phyloP scores from a whole-genome alignment of 2,113 vertebrate species.

The Piaya cayana region DNA sequence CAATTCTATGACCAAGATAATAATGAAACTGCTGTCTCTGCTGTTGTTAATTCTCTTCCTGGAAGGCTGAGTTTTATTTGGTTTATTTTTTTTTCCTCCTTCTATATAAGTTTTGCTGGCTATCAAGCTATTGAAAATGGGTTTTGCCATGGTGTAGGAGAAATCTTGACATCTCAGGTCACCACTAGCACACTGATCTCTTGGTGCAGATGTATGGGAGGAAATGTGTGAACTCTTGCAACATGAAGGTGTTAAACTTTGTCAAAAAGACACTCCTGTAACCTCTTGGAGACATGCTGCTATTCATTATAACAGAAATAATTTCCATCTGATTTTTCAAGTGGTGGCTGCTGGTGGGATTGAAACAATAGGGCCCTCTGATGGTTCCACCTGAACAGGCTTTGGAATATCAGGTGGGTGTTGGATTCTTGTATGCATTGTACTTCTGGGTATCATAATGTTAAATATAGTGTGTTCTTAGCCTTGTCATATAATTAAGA shows the following conservation, averaged over 20 bases:
- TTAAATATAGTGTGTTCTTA: neutral
- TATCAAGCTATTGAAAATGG: neutral
- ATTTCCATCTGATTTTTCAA: constrained; percentile 51
- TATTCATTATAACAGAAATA: constrained; percentile 34
- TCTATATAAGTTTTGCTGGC: neutral
- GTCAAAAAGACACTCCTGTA: constrained; percentile 25
- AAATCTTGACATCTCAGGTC: constrained; percentile 11
- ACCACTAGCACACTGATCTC: neutral
- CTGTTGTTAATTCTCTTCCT: neutral
- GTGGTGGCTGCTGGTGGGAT: neutral
- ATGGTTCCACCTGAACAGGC: neutral
- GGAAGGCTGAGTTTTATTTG: neutral
- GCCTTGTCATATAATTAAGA: neutral
- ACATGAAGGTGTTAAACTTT: constrained; percentile 24
- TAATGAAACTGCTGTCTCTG: neutral
- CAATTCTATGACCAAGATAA: neutral
- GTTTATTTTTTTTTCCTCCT: neutral
- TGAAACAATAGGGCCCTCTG: neutral
- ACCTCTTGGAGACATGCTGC: constrained; percentile 31
- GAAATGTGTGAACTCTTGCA: constrained; percentile 44
- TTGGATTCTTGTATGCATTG: neutral
- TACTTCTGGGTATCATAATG: neutral
- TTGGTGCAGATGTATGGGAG: neutral
- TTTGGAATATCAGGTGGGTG: neutral
- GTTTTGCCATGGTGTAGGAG: neutral